Evolutionary conservation across 2,888 invertebrate genomes (phyloP), one percentile per base, ranked within the genome.

Genomic region (Lasioglossum pauxillum): DNA sequence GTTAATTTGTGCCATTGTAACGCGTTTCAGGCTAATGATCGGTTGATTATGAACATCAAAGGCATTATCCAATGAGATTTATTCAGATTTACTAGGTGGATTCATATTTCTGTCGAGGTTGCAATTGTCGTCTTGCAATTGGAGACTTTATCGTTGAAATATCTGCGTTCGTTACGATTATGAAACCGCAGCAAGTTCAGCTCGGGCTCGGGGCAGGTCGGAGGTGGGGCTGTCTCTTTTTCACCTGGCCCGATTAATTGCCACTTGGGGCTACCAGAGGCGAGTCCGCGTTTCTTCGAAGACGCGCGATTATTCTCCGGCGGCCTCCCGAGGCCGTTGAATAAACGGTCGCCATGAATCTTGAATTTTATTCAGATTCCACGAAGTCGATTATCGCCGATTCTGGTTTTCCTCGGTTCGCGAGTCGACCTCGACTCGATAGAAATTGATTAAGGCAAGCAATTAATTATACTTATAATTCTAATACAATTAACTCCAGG

Each of bases 281-380:
- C 12, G 27, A 10, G 49, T 82, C 31, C 64, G 12, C 57, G 57
- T 57, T 57, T 57, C 72, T 82, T 53, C 64, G 31, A 82, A 41
- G 41, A 72, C 46, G 44, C 60, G 27, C 46, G 46, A 60, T 35
- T 46, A 19, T 35, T 67, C 67, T 67, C 67, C 67, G 67, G 35
- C 19, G 4, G 19, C 67, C 67, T 35, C 27, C 57, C n/a, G 27
- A 57, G 38, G n/a, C 64, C 31, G 64, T 31, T 5, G 80, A 80
- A 80, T 38, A 49, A 80, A 80, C 49, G 57, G 57, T 35, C 35
- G 49, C 49, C 41, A 71, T 75, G 57, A 71, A 80, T 80, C 75
- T 75, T 27, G 16, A 60, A 53, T 80, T 83, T 60, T 60, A 46
- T 75, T 60, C 71, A 80, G 75, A 83, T 75, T 75, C 46, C 69